These are phyloP conservation scores for Yasuhikotakia modesta DNA, from an alignment of 2,797 vertebrate genomes.

Conservation along the genomic window DNA sequence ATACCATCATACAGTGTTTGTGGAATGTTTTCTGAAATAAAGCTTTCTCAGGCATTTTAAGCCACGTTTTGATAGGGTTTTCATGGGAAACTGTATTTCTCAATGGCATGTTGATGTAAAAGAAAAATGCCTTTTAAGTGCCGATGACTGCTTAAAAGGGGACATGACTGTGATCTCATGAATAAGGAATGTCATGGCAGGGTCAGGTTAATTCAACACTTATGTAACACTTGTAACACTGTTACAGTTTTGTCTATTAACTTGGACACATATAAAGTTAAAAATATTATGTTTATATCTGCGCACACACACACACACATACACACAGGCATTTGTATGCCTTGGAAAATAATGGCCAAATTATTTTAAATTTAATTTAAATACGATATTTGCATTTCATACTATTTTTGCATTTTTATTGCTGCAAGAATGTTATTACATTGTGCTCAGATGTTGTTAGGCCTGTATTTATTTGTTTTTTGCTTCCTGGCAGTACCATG, in stretches of 20 bases:
- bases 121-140: conserved; percentile 1
- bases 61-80: not conserved
- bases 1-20: not conserved
- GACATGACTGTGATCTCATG: conserved; percentile 31
- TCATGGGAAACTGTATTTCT: conserved; percentile 13
- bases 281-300: not conserved
- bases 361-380: too few species aligned
- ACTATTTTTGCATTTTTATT: not conserved
- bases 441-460: not conserved
- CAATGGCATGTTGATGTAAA: conserved; percentile 6
- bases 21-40: not conserved
- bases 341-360: too few species aligned
- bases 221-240: conserved; percentile 13
- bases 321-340: too few species aligned
- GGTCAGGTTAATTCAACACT: conserved; percentile 38
- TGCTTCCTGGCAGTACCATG: not conserved
- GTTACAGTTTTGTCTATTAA: not conserved
- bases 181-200: conserved; percentile 41
- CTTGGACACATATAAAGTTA: not conserved
- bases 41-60: not conserved
- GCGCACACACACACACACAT: not conserved
- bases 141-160: conserved; percentile 6
- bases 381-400: too few species aligned
- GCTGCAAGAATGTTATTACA: not conserved
- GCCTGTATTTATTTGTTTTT: too few species aligned